Base-by-base conservation (phyloP, 2,113 vertebrate species). In the Stegastes partitus region DNA sequence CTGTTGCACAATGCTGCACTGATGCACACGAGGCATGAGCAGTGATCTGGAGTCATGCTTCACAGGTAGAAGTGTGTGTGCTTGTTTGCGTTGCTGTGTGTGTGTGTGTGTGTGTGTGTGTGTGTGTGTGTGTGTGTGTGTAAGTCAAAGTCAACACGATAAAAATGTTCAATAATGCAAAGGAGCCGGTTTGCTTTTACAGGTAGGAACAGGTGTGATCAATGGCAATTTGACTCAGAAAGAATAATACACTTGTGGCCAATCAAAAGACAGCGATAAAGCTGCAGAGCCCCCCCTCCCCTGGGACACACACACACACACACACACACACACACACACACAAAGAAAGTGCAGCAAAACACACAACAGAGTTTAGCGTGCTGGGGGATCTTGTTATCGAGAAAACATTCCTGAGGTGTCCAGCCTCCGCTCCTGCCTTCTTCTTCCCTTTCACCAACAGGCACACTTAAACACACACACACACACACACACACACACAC, bases 341-440 rank as follows among this genome's bases (percentile, higher is more conserved):
- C 19, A 11, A 1, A 74, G 10, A 65, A 19, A 64, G 44, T 23
- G 23, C 19, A 56, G 57, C 55, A 62, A 80, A 86, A 83, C 68
- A 77, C 57, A 68, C 77, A 77, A 77, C 69, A 72, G 66, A 86
- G 81, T 67, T 22, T 18, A 15, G 28, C n/a, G 18, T 15, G 54
- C 82, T 75, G 28, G 37, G 70, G 74, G 83, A 89, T 85, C 81
- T 82, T 89, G 82, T 88, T 87, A 90, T 86, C 62, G 53, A 75
- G 74, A 84, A 84, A 81, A 78, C 88, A 89, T 90, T 90, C 72
- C 83, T 76, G 71, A 90, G 84, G 69, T 76, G 74, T 84, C 68
- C 77, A 82, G 47, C 64, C 12, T 63, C 23, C 37, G 55, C 70
- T 88, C 63, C 44, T 67, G 28, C 34, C 44, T 77, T 71, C 44